Evolutionary conservation across 2,888 invertebrate genomes (phyloP).

Genomic region (Mimachlamys varia): DNA sequence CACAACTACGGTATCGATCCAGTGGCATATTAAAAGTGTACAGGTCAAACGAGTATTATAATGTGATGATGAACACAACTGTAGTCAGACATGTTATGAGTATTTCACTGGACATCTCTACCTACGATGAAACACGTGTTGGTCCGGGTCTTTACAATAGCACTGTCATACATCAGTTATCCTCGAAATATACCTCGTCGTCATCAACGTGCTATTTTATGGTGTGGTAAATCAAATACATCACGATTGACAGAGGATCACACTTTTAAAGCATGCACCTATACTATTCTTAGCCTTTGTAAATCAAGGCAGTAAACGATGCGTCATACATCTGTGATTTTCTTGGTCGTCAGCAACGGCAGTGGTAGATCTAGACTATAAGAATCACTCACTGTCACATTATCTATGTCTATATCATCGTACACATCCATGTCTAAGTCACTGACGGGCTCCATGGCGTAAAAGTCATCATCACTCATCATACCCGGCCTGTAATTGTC

Average conservation of each 20-base stretch:
- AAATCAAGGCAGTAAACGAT: neutral
- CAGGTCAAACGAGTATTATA: neutral
- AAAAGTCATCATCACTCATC: constrained; percentile 81
- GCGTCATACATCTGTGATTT: constrained; percentile 73
- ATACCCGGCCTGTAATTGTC: constrained; percentile 85
- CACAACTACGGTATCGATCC: too few species aligned
- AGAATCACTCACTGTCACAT: constrained; percentile 79
- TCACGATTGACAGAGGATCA: neutral
- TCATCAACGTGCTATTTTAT: too few species aligned
- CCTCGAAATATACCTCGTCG: too few species aligned
- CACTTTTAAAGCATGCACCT: neutral
- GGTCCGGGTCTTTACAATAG: neutral
- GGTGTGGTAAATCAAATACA: too few species aligned
- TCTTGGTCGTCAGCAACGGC: constrained; percentile 66
- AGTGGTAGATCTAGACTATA: constrained; percentile 78
- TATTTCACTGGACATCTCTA: neutral
- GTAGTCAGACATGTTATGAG: neutral
- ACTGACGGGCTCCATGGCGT: constrained; percentile 78
- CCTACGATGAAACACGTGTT: neutral
- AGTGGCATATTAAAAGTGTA: too few species aligned
- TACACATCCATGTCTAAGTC: constrained; percentile 80
- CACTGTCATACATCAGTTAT: neutral
- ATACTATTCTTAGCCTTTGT: neutral
- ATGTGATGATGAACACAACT: neutral
- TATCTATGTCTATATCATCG: constrained; percentile 79